Percentiles rank a stretch among this genome's conserved stretches.
phyloP scores from a whole-genome alignment of 2,113 vertebrate species.

The Dicerorhinus sumatrensis region DNA sequence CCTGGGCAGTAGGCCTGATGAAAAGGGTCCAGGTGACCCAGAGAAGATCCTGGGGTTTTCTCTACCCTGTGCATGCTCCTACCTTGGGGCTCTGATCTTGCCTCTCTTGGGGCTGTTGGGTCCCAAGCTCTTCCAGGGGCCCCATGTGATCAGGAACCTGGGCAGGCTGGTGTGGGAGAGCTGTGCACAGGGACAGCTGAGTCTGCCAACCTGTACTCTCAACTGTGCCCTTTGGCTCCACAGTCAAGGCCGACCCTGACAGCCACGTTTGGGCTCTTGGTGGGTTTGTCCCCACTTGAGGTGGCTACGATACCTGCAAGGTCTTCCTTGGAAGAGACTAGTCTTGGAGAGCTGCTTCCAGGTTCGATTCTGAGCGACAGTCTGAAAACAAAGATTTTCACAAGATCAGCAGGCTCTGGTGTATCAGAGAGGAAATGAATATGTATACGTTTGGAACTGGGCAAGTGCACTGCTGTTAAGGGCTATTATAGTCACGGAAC shows the following conservation, averaged over 20 bases:
- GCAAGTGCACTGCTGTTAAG: not conserved
- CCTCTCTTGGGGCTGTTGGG: not conserved
- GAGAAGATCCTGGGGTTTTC: not conserved
- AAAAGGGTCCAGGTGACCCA: not conserved
- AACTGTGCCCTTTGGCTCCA: not conserved
- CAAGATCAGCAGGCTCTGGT: conserved; percentile 64
- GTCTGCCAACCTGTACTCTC: not conserved
- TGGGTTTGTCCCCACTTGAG: not conserved
- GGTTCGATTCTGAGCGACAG: conserved; percentile 96
- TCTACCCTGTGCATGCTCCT: not conserved
- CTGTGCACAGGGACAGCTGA: not conserved
- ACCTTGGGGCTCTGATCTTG: not conserved
- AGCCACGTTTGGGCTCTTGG: accelerated
- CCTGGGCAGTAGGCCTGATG: not conserved
- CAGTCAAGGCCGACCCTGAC: not conserved
- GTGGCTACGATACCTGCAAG: conserved; percentile 91
- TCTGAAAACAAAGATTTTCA: conserved; percentile 88
- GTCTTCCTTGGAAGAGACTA: conserved; percentile 96
- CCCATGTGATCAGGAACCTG: not conserved
- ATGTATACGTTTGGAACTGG: too few species aligned
- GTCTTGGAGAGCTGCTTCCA: conserved; percentile 94
- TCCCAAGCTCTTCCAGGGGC: not conserved
- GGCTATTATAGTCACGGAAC: accelerated
- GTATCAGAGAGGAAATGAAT: not conserved
- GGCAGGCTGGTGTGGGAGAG: not conserved